phyloP scores from a whole-genome alignment of 2,888 invertebrate species.

The Trimorus sp. region DNA sequence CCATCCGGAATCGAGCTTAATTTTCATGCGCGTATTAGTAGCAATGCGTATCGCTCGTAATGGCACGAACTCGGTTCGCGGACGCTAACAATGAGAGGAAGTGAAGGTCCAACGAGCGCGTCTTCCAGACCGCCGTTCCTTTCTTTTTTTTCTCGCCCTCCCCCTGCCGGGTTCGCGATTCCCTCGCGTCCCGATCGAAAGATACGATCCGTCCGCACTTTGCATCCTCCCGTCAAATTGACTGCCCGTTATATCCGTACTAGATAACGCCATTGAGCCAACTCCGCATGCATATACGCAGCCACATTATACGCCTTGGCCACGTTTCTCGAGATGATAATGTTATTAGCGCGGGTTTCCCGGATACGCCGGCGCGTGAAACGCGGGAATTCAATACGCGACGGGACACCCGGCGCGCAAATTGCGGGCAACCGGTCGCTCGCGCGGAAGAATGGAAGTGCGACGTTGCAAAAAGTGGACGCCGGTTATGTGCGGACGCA shows the following conservation, averaged over 20 bases:
- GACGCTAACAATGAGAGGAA: conserved; percentile 79
- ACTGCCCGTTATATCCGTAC: conserved; percentile 73
- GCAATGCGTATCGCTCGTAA: conserved; percentile 65
- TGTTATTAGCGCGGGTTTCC: conserved; percentile 63
- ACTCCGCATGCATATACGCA: conserved; percentile 45
- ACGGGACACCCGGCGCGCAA: not conserved
- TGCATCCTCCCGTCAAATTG: conserved; percentile 72
- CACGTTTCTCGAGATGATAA: conserved; percentile 58
- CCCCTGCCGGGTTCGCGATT: conserved; percentile 61
- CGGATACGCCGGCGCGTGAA: conserved; percentile 57
- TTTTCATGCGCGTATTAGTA: conserved; percentile 65
- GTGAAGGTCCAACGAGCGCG: conserved; percentile 80
- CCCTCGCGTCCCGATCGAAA: conserved; percentile 59
- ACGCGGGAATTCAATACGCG: conserved; percentile 29
- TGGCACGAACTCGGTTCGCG: conserved; percentile 59
- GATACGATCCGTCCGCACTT: conserved; percentile 65
- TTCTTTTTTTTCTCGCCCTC: conserved; percentile 71
- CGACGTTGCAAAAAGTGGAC: too few relatives aligned
- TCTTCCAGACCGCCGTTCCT: conserved; percentile 72
- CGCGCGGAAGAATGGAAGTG: not conserved
- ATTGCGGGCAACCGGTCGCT: conserved; percentile 13
- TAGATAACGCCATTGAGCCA: conserved; percentile 67
- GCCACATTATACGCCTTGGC: conserved; percentile 46
- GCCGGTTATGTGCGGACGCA: too few relatives aligned
- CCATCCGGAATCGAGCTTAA: conserved; percentile 61